Evolutionary conservation across 2,797 vertebrate genomes (phyloP).

Genomic region (Valencia hispanica): DNA sequence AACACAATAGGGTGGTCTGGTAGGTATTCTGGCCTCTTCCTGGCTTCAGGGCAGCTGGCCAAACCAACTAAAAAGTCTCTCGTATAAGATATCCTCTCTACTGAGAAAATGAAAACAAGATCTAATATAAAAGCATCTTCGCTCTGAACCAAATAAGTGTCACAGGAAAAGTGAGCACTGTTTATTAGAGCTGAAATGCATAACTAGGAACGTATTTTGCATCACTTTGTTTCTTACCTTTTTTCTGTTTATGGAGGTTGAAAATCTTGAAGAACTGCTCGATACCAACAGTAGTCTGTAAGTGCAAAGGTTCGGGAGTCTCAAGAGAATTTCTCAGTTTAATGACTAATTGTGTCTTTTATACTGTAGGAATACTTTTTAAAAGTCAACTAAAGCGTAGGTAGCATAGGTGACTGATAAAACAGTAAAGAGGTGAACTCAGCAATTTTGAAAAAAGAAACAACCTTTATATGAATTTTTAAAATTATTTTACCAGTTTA

Average conservation of each 20-base stretch:
- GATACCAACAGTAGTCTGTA: conserved; percentile 67
- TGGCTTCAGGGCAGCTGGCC: conserved; percentile 78
- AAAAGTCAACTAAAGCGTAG: neutral
- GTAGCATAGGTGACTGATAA: neutral
- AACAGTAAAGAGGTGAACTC: too few species aligned
- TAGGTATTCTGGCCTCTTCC: conserved; percentile 79
- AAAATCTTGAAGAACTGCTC: conserved; percentile 77
- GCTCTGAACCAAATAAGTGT: neutral
- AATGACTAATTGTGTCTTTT: neutral
- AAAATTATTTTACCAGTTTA: neutral
- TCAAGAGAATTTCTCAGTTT: neutral
- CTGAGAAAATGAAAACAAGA: conserved; percentile 17
- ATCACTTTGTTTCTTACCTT: conserved; percentile 45
- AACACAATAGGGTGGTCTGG: conserved; percentile 82
- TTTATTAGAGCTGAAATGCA: neutral
- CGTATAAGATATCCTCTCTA: conserved; percentile 80
- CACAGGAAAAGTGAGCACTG: neutral
- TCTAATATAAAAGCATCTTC: conserved; percentile 2
- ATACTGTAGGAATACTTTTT: neutral
- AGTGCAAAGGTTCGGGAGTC: conserved; percentile 24
- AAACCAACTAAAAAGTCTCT: conserved; percentile 80
- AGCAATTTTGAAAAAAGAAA: neutral
- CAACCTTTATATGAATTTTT: neutral
- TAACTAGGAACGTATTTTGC: neutral
- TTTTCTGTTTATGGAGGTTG: conserved; percentile 61